Evolutionary conservation across 2,888 invertebrate species (phyloP), one percentile per base, ranked within the genome.

Genomic region (Xylota sylvarum): DNA sequence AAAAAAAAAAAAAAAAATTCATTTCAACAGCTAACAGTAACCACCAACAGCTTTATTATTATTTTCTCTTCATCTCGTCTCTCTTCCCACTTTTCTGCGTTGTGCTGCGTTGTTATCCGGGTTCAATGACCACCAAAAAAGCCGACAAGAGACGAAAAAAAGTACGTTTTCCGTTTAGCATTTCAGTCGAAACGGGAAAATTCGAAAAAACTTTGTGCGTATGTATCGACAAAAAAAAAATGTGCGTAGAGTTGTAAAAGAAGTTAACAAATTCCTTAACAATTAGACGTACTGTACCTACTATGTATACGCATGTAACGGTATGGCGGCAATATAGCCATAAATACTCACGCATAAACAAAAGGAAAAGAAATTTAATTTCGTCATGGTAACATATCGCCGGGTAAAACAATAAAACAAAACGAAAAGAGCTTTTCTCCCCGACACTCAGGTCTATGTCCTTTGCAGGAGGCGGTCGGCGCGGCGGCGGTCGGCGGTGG

Each of bases 101-200:
- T 23, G 23, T 23, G 60, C 37, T 40, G 64, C 40, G 19, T 62
- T 60, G 58, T 74, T 56, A 52, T 80, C 85, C 81, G 85, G 85
- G 85, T 85, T 85, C 85, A 85, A 52, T 67, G 85, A 35, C 85
- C 80, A 65, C 56, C 80, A 30, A 62, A 85, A 76, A 79, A 65
- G 43, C 19, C n/a, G 32, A 72, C 30, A 40, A 30, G 37, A 52
- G 58, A 40, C 10, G 14, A 55, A 48, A 40, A 40, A 78, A 64
- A 37, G 17, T 43, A 46, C 73, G 73, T 74, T 84, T 84, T 55
- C 79, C 83, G 73, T 73, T 84, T 73, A 72, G 69, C 74, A 79
- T 69, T 79, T 77, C 27, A 37, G 70, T 40, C 32, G 65, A 50
- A 56, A 77, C 58, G 46, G 3, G 23, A 23, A 72, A 43, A 82